Evolutionary conservation across 2,113 vertebrate genomes (phyloP).

Genomic region (Siphamia tubifer): DNA sequence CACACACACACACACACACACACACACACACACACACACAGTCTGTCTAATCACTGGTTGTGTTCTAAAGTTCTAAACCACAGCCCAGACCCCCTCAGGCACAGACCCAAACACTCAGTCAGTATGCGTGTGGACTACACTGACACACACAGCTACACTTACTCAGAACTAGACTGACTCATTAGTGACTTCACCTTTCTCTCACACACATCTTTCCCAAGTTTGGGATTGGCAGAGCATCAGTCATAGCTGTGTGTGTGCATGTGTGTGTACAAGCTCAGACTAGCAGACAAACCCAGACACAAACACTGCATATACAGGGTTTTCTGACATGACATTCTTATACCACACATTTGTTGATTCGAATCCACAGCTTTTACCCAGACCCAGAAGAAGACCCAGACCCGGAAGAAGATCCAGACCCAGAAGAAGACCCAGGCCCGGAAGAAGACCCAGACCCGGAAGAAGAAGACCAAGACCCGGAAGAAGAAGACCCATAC

Average conservation of each 20-base stretch:
- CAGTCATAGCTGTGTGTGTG: slow-evolving; percentile 47
- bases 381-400: no score
- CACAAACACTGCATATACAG: slow-evolving; percentile 32
- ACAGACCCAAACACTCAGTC: slow-evolving; percentile 38
- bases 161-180: slow-evolving; percentile 28
- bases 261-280: slow-evolving; percentile 48
- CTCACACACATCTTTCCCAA: slow-evolving; percentile 33
- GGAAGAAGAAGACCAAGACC: no score
- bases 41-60: slow-evolving; percentile 54
- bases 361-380: no score
- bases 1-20: no score
- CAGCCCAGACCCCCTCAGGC: slow-evolving; percentile 56
- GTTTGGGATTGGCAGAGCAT: slow-evolving; percentile 42
- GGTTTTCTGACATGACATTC: no score
- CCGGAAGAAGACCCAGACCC: no score
- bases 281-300: slow-evolving; percentile 25
- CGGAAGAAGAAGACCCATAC: no score
- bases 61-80: slow-evolving; percentile 60
- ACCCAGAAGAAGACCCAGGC: no score
- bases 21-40: no score
- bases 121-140: no score
- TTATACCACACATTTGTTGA: no score
- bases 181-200: slow-evolving; percentile 60
- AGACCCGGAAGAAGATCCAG: no score
- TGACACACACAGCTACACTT: slow-evolving; percentile 1